A percentile compares a stretch with the other conserved stretches of the same genome.
Evolutionary conservation across 2,797 vertebrate genomes (phyloP).

Genomic region (Echeneis naucrates): DNA sequence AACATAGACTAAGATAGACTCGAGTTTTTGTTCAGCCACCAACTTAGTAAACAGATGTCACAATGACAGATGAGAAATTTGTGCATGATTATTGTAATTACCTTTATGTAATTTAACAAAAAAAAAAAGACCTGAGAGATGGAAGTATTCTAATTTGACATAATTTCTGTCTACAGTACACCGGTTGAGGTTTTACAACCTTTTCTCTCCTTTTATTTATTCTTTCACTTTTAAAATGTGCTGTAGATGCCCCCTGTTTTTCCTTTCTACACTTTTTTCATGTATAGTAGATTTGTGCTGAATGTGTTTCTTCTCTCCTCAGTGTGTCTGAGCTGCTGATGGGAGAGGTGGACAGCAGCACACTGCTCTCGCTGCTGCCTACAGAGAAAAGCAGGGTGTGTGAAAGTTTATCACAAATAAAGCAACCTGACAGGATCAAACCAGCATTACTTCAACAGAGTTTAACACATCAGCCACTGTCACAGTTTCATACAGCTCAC

Average conservation of each 20-base stretch:
- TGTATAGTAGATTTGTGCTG: neutral
- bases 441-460: neutral
- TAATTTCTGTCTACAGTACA: slow-evolving; percentile 11
- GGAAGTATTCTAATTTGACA: neutral
- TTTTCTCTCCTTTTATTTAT: slow-evolving; percentile 7
- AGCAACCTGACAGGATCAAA: neutral
- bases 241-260: neutral
- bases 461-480: neutral
- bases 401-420: neutral
- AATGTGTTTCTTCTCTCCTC: slow-evolving; percentile 27
- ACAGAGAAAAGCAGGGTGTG: slow-evolving; percentile 94
- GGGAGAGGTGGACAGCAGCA: slow-evolving; percentile 98
- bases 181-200: slow-evolving; percentile 12
- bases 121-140: neutral
- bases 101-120: neutral
- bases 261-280: neutral
- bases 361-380: slow-evolving; percentile 92
- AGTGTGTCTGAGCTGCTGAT: slow-evolving; percentile 97
- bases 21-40: neutral
- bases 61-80: neutral
- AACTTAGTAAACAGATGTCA: neutral
- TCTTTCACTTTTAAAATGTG: neutral
- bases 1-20: slow-evolving; percentile 22
- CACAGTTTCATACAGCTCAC: neutral
- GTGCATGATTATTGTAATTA: neutral